Base-by-base conservation (phyloP, 2,113 vertebrate genomes). In the Cichladusa arquata region DNA sequence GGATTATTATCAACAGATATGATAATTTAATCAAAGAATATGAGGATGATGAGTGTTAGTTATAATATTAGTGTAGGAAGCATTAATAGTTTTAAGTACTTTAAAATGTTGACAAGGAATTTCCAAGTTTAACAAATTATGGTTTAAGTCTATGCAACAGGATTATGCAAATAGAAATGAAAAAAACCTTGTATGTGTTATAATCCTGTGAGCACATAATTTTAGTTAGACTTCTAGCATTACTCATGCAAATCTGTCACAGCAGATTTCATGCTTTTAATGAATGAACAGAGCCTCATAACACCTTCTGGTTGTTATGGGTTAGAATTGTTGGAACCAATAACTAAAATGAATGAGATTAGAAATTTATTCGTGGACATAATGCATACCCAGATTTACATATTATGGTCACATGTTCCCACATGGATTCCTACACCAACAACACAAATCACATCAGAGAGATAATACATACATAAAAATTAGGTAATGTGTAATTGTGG, bases 181-280 rank as follows among this genome's bases (percentile, higher is more conserved):
- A 23, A 87, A 71, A 60, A 19, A 1, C 2, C 8, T 64, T 34
- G 6, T 29, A 34, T 53, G 24, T 24, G 19, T 53, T 53, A 44
- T 42, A 64, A 42, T 64, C 36, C 36, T 64, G 17, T 11, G 24
- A 51, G 18, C 8, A 51, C 31, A n/a, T 44, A 42, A 64, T 90
- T 77, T 64, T 53, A 14, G 40, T 53, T 86, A 91, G 70, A 76
- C 7, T 83, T 87, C 25, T 76, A 86, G 22, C 29, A 65, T n/a
- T 81, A 11, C 57, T 85, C 36, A 60, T 60, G 57, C 10, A 79
- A 87, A 89, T 67, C 60, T 89, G 65, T 76, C 69, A 95, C n/a
- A 89, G 89, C 84, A 93, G 78, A 90, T 91, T 95, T 95, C 42
- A 58, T 77, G 62, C 8, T 87, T 94, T 85, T 90, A 95, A 73